Evolutionary conservation across 2,888 invertebrate genomes (phyloP).

Genomic region (Punctoribates punctum): DNA sequence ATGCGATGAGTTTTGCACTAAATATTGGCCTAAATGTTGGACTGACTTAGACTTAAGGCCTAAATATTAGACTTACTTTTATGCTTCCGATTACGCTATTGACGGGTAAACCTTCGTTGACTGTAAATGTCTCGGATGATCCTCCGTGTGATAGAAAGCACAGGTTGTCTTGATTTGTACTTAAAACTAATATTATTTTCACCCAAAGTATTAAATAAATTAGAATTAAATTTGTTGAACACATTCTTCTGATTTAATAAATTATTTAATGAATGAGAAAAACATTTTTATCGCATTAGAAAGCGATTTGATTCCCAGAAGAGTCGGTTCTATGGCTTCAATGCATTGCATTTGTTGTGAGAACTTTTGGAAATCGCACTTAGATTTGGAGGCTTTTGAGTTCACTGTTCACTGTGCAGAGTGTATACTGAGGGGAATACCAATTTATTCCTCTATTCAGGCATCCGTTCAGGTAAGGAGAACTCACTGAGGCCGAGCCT

Average conservation of each 20-base stretch:
- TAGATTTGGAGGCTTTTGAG: background rate
- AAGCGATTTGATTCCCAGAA: conserved; percentile 14
- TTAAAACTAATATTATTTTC: conserved; percentile 36
- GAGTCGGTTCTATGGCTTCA: background rate
- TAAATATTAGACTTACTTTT: conserved; percentile 40
- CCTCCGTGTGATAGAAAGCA: conserved; percentile 86
- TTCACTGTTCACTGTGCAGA: conserved; percentile 5
- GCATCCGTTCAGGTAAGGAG: conserved; percentile 11
- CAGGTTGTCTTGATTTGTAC: conserved; percentile 64
- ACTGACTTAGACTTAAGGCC: background rate
- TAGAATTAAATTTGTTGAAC: background rate
- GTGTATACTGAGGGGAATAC: background rate
- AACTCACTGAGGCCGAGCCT: background rate
- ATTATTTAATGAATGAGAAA: conserved; percentile 6
- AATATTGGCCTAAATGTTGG: too few relatives aligned
- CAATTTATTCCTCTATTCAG: conserved; percentile 3
- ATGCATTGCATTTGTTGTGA: conserved; percentile 11
- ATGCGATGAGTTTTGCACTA: too few relatives aligned
- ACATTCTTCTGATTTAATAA: background rate
- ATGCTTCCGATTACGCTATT: conserved; percentile 69
- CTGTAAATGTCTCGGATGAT: conserved; percentile 84
- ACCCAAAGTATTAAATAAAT: background rate
- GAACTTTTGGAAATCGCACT: background rate
- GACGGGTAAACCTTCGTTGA: conserved; percentile 76
- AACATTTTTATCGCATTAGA: conserved; percentile 10